Conservation (phyloP, 2,113 vertebrate species). For the Peucedramus taeniatus region DNA sequence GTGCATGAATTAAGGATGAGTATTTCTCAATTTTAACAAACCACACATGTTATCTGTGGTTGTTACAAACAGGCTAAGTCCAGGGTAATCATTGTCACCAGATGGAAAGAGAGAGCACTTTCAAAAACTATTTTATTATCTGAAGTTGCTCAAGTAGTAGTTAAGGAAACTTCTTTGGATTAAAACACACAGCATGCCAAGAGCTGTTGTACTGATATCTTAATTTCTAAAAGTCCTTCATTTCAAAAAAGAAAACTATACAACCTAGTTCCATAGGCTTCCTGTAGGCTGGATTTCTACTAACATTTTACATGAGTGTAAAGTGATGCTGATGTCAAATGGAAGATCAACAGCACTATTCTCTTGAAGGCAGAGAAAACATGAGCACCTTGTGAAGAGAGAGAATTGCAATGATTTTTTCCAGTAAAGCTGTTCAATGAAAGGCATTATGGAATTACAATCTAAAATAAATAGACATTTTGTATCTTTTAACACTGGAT, state of each 20-base stretch:
- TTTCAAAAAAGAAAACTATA: neutral
- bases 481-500: neutral
- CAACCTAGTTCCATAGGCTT: neutral
- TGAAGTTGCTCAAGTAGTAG: neutral
- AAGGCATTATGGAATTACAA: neutral
- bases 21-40: neutral
- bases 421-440: neutral
- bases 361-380: neutral
- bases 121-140: neutral
- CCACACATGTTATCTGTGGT: neutral
- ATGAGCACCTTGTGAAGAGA: neutral
- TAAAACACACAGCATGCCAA: neutral
- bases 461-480: neutral
- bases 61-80: neutral
- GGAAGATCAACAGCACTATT: neutral
- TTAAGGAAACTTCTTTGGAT: neutral
- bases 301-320: neutral
- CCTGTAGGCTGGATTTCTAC: neutral
- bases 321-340: neutral
- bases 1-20: neutral
- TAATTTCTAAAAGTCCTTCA: neutral
- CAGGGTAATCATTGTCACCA: neutral
- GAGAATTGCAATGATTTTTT: neutral
- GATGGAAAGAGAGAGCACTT: neutral
- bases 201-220: neutral